Percentiles rank a stretch among this genome's conserved stretches.
Evolutionary conservation across 2,113 vertebrate species (phyloP).

Genomic region (Taurulus bubalis): DNA sequence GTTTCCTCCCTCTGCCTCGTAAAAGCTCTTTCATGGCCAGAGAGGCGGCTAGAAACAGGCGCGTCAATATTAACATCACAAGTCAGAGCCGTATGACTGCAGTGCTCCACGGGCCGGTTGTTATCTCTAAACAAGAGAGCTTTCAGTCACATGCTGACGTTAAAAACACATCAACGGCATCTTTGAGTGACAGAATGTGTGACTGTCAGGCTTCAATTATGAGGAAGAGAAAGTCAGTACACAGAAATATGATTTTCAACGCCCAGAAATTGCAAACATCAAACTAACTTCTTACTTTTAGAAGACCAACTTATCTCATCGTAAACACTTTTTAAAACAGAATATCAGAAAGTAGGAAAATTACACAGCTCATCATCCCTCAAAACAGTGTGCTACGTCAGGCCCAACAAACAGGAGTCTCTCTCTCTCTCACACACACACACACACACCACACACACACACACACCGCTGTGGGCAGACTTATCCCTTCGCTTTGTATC

Average conservation of each 20-base stretch:
- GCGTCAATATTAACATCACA: slow-evolving; percentile 8
- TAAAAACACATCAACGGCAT: neutral
- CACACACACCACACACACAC: too few species aligned
- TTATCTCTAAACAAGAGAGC: neutral
- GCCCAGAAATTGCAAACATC: neutral
- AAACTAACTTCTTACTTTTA: neutral
- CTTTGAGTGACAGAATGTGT: too few species aligned
- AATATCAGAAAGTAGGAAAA: neutral
- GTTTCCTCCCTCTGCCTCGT: neutral
- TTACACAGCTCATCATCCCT: neutral
- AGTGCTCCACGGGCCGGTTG: neutral
- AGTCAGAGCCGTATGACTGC: neutral
- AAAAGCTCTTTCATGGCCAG: neutral
- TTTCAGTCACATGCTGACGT: neutral
- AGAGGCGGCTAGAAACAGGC: neutral
- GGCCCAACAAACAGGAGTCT: neutral
- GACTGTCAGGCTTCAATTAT: too few species aligned
- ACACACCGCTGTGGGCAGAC: neutral
- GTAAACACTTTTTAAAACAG: neutral
- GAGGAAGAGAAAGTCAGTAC: too few species aligned
- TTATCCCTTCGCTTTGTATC: neutral
- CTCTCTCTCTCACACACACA: too few species aligned
- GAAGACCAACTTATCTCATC: neutral
- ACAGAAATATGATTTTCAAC: too few species aligned
- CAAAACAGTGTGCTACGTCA: neutral